phyloP scores from a whole-genome alignment of 1,140 invertebrate genomes.

The Drosophila chauvacae region DNA sequence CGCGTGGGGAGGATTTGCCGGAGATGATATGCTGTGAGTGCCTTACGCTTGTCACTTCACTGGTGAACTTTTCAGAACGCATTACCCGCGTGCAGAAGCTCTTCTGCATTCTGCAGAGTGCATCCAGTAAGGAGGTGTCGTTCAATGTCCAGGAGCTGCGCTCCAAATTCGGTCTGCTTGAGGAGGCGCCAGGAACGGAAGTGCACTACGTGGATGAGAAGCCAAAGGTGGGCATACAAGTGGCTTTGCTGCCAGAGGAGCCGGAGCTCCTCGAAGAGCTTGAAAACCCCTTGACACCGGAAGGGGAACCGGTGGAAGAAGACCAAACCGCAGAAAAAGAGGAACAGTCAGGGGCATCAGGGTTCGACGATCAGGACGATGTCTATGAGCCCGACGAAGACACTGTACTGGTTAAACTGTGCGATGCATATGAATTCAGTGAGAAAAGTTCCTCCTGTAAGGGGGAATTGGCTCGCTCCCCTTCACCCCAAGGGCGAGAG shows the following conservation, averaged over 20 bases:
- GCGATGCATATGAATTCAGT: conserved; percentile 34
- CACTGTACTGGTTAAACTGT: conserved; percentile 32
- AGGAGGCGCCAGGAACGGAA: conserved; percentile 53
- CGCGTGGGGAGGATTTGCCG: conserved; percentile 60
- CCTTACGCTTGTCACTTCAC: conserved; percentile 60
- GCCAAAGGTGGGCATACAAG: conserved; percentile 48
- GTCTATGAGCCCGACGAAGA: conserved; percentile 12
- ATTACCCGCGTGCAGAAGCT: conserved; percentile 70
- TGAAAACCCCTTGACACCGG: conserved; percentile 58
- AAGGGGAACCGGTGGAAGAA: conserved; percentile 1
- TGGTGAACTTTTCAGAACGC: conserved; percentile 72
- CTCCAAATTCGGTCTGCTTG: conserved; percentile 44
- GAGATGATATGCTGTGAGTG: conserved; percentile 73
- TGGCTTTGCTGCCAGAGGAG: conserved; percentile 36
- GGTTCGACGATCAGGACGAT: neutral
- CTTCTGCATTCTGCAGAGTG: conserved; percentile 54
- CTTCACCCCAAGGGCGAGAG: neutral
- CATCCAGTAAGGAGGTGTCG: conserved; percentile 8
- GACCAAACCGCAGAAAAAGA: conserved; percentile 3
- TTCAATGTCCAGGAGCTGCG: conserved; percentile 58
- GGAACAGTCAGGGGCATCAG: neutral
- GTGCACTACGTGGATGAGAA: conserved; percentile 71
- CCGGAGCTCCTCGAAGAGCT: conserved; percentile 45
- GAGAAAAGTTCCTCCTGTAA: conserved; percentile 12
- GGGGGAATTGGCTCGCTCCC: neutral